Evolutionary conservation across 1,140 invertebrate genomes (phyloP).

Genomic region (Procambarus virginalis): DNA sequence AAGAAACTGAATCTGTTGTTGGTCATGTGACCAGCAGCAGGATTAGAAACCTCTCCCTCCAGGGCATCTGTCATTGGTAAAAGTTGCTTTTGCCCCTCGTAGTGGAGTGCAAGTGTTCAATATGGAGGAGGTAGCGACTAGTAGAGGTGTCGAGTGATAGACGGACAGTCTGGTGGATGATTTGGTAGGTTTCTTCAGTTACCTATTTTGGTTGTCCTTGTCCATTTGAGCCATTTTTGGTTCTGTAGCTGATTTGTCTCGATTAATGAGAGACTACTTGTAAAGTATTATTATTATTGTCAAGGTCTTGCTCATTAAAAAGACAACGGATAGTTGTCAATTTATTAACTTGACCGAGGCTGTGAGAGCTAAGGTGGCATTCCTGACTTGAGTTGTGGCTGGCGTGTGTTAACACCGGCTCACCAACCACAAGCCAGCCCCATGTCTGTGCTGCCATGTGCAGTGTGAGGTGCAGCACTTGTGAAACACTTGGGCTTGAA

Average conservation of each 20-base stretch:
- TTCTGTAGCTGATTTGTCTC: slow-evolving; percentile 21
- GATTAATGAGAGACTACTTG: slow-evolving; percentile 12
- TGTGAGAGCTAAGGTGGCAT: neutral
- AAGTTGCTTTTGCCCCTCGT: neutral
- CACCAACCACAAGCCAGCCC: no score
- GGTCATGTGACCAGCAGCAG: neutral
- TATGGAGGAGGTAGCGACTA: neutral
- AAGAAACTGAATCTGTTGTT: neutral
- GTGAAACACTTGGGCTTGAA: no score
- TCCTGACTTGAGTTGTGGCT: no score
- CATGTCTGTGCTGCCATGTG: no score
- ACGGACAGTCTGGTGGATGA: slow-evolving; percentile 18
- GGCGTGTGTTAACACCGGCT: no score
- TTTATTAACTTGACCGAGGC: neutral
- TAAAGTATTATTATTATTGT: slow-evolving; percentile 18
- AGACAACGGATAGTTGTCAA: slow-evolving; percentile 10
- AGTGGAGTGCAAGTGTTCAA: neutral
- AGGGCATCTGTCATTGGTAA: neutral
- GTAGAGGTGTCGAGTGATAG: neutral
- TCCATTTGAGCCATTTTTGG: slow-evolving; percentile 33
- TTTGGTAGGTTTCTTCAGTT: neutral
- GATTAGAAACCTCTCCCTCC: neutral
- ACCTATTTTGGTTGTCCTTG: slow-evolving; percentile 37
- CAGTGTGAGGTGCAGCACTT: no score
- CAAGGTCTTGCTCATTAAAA: slow-evolving; percentile 24